These are phyloP conservation scores for Scaptomyza pallida DNA, from an alignment of 1,140 invertebrate species.

Conservation along the genomic window DNA sequence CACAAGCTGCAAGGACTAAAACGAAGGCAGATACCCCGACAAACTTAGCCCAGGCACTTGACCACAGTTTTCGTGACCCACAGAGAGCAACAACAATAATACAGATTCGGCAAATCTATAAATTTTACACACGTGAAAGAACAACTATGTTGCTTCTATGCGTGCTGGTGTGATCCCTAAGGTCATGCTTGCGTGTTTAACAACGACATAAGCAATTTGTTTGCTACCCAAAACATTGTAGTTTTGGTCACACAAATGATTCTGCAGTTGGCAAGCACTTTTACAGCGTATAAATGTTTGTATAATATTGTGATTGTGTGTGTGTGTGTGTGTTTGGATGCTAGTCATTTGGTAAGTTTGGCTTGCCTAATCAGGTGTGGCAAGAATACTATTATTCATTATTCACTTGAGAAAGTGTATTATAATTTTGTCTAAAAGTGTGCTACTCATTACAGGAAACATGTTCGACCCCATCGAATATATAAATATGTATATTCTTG, in stretches of 20 bases:
- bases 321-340: constrained; percentile 2
- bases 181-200: constrained; percentile 19
- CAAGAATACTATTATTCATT: constrained; percentile 60
- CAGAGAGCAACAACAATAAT: constrained; percentile 7
- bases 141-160: neutral
- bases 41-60: neutral
- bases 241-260: too few relatives aligned
- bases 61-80: constrained; percentile 46
- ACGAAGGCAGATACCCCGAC: constrained; percentile 11
- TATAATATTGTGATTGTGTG: constrained; percentile 3
- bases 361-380: constrained; percentile 2
- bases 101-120: constrained; percentile 30
- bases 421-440: too few relatives aligned
- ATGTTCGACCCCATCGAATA: too few relatives aligned
- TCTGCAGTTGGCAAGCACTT: too few relatives aligned
- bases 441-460: too few relatives aligned
- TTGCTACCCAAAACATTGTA: too few relatives aligned
- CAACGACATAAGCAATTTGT: too few relatives aligned
- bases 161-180: constrained; percentile 7
- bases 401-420: too few relatives aligned
- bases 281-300: too few relatives aligned
- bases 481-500: too few relatives aligned
- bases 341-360: constrained; percentile 17
- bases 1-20: constrained; percentile 2
- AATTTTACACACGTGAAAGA: constrained; percentile 38